Conservation (phyloP, 2,888 invertebrate genomes). For the Mellilla xanthometata region DNA sequence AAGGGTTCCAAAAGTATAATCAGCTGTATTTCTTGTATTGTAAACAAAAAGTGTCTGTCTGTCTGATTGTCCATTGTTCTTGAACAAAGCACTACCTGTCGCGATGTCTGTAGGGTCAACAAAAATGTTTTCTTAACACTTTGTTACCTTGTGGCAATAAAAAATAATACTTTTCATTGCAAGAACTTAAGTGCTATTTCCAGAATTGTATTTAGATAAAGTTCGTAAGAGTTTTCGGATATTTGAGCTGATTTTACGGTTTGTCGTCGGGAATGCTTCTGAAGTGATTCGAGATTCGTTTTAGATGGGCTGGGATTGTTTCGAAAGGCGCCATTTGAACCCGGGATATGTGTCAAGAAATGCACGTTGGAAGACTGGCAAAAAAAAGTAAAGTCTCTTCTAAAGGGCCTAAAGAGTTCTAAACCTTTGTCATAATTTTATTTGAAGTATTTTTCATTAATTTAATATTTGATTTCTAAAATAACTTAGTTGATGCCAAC, state of each 20-base stretch:
- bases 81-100: conserved; percentile 65
- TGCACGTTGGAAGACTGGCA: no score
- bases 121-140: conserved; percentile 8
- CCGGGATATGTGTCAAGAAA: no score
- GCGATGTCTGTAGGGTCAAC: conserved; percentile 31
- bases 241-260: conserved; percentile 1
- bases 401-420: no score
- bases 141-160: conserved; percentile 4
- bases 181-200: no score
- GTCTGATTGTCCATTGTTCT: conserved; percentile 52
- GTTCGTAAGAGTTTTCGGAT: neutral
- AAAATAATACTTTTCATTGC: no score
- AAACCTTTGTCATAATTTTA: no score
- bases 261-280: conserved; percentile 10
- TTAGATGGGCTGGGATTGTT: neutral
- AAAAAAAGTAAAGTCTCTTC: no score
- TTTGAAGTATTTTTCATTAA: no score
- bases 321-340: neutral
- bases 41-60: conserved; percentile 42
- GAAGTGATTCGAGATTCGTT: conserved; percentile 20
- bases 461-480: no score
- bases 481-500: no score
- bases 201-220: no score
- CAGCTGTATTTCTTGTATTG: conserved; percentile 37
- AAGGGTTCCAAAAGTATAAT: conserved; percentile 34